Base-by-base conservation (phyloP, 2,113 vertebrate genomes). In the Pygoscelis adeliae region DNA sequence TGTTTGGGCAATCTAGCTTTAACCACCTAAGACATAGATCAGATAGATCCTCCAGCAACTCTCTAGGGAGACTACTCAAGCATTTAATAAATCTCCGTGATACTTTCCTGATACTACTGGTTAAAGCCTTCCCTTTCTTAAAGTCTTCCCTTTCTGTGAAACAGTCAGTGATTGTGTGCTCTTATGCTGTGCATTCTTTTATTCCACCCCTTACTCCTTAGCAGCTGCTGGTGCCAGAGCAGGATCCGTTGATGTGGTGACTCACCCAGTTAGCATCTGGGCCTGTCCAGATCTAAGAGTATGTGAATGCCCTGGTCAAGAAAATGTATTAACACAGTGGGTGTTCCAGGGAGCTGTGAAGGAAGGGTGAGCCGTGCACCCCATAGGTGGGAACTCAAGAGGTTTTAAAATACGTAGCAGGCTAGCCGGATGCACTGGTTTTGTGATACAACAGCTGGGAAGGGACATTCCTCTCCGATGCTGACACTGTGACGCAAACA, bases 91-190 rank as follows among this genome's bases (percentile, higher is more conserved):
- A 69, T 76, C 23, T 83, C 56, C 10, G 4, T 34, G 47, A 59
- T 58, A 66, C 46, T 81, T 80, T 40, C 77, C 61, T 67, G 36
- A 62, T 52, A 36, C 32, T 58, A 42, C 71, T 47, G 15, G 9
- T 36, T 73, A 55, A 87, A 79, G 7, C 20, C 21, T 72, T 91
- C 11, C 19, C 38, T 38, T 52, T 70, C 32, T 32, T 59, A 40
- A 90, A 78, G 36, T 34, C 26, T 74, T 77, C 55, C 50, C 59
- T 47, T 83, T 73, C 69, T 29, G 19, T 65, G 61, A 32, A 91
- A 69, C 50, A 80, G 67, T 16, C 19, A 55, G 44, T 0, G 0
- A 30, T 1, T 44, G 13, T 38, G 44, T 4, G 4, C 15, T 66
- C 34, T 81, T 61, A 50, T 3, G 13, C 47, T 16, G 10, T 29